A percentile compares a stretch with the other conserved stretches of the same genome.
phyloP scores from a whole-genome alignment of 2,797 vertebrate species.

The Coregonus sp. region DNA sequence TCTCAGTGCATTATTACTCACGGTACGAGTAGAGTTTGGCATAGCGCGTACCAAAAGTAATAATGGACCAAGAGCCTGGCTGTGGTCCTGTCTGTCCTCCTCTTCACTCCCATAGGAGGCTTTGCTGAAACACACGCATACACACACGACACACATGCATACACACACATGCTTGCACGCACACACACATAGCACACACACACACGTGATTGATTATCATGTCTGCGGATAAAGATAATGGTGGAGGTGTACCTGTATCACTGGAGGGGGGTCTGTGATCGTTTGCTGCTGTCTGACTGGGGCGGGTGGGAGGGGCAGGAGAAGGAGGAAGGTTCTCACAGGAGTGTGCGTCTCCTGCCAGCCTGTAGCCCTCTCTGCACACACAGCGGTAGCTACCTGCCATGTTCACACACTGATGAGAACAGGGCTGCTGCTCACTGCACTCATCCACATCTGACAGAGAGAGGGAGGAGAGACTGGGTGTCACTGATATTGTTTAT shows the following conservation, averaged over 20 bases:
- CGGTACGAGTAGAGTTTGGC: slow-evolving; percentile 99
- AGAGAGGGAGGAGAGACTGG: slow-evolving; percentile 2
- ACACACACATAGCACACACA: background rate
- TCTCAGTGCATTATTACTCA: slow-evolving; percentile 99
- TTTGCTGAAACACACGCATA: slow-evolving; percentile 34
- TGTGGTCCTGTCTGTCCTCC: slow-evolving; percentile 40
- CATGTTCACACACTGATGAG: slow-evolving; percentile 83
- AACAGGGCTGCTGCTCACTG: slow-evolving; percentile 65
- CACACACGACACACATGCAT: background rate
- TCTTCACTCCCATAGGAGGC: background rate
- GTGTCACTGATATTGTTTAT: background rate
- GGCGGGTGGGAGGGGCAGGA: slow-evolving; percentile 27
- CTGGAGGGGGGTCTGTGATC: slow-evolving; percentile 29
- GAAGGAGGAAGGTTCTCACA: slow-evolving; percentile 65
- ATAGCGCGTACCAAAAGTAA: slow-evolving; percentile 99
- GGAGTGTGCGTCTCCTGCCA: slow-evolving; percentile 59
- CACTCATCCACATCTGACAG: slow-evolving; percentile 89
- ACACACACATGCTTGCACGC: background rate
- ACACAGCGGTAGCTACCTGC: slow-evolving; percentile 82
- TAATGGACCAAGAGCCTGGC: slow-evolving; percentile 90
- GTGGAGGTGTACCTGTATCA: slow-evolving; percentile 60
- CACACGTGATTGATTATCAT: too few relatives aligned
- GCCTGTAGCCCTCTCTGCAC: slow-evolving; percentile 77
- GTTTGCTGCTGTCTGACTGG: slow-evolving; percentile 48
- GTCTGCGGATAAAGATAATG: background rate